Evolutionary conservation across 1,140 invertebrate species (phyloP).

Genomic region (Heliconius eleuchia): DNA sequence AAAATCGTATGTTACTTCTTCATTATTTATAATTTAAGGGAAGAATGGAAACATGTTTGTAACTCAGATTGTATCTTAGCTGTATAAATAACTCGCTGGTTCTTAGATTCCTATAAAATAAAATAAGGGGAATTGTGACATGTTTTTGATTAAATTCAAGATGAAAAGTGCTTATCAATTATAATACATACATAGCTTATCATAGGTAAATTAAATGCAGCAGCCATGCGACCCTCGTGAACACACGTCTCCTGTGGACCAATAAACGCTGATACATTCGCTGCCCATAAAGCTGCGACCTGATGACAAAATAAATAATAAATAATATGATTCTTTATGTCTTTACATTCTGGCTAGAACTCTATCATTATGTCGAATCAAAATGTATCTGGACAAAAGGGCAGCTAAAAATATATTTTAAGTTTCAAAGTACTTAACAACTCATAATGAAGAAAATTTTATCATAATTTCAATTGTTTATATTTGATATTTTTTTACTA

Average conservation of each 20-base stretch:
- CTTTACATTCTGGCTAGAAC: background rate
- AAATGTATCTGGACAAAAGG: background rate
- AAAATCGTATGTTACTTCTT: background rate
- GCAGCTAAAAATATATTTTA: no score
- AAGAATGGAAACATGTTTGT: background rate
- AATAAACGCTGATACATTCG: conserved; percentile 93
- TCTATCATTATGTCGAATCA: background rate
- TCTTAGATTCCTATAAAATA: background rate
- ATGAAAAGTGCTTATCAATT: background rate
- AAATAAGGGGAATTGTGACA: background rate
- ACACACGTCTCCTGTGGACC: conserved; percentile 98
- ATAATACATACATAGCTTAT: conserved; percentile 88
- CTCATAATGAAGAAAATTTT: no score
- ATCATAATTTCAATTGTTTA: no score
- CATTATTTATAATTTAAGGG: background rate
- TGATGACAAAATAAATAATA: conserved; percentile 59
- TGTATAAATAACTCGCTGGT: background rate
- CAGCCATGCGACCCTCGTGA: conserved; percentile 96
- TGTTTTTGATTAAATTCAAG: background rate
- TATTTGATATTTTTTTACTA: no score
- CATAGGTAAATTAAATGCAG: conserved; percentile 96
- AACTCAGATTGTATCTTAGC: background rate
- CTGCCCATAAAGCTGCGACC: conserved; percentile 92
- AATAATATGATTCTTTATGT: background rate
- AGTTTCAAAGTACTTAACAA: no score